Base-by-base conservation (phyloP, 64 coral and sea anemone species). In the Actinia tenebrosa region DNA sequence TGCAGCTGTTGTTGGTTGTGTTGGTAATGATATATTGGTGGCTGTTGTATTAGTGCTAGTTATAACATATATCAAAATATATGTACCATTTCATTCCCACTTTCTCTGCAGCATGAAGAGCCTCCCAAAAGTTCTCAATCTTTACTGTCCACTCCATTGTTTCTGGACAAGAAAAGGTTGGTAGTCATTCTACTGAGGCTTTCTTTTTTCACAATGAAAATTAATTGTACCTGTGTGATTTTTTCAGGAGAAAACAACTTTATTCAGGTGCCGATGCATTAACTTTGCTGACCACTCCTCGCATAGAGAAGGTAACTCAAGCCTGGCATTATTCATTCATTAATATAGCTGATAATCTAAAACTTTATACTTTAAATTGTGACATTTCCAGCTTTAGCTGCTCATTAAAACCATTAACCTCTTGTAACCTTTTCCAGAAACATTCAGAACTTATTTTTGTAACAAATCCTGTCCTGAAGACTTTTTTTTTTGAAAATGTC, bases 221-320 rank as follows among this genome's bases (percentile, higher is more conserved):
- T 3, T 66, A n/a, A n/a, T 23, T n/a, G 19, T 66, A n/a, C n/a
- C 5, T 66, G 10, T 25, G 15, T n/a, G 19, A 16, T 66, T 10
- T 66, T 5, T 66, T 66, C 20, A 98, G 89, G 46, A 86, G 90
- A 85, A 87, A 92, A 71, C 93, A 98, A 61, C 47, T 98, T 60
- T 98, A 92, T 27, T 95, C 90, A 53, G 96, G 96, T 66, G 96
- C 96, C 9, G 93, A 98, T 71, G 96, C 96, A 60, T 52, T 98
- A 11, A 92, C 90, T 15, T 66, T 98, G 85, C 75, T 98, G 44
- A 84, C 90, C 1, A 98, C 96, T 23, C 96, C 96, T 47, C 89
- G 85, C 22, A 84, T 98, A 45, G 86, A 80, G 2, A 98, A 98
- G 89, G 93, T 98, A 27, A 89, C 11, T 45, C 26, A 27, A 66